A percentile compares a stretch with the other conserved stretches of the same genome.
phyloP scores from a whole-genome alignment of 64 coral and sea anemone species.

The Montipora cactus region DNA sequence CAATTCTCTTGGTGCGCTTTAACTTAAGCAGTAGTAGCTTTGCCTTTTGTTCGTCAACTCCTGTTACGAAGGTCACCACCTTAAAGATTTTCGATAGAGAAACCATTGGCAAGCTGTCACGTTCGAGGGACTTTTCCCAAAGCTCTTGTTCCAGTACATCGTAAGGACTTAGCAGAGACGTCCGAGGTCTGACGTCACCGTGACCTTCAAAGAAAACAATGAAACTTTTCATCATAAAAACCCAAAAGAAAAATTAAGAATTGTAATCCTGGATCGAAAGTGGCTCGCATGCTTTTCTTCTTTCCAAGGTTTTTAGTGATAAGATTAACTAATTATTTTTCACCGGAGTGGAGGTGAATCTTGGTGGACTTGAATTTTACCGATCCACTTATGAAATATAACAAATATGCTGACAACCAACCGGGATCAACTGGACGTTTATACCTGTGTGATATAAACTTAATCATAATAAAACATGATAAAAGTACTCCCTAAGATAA shows the following conservation, averaged over 20 bases:
- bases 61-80: background rate
- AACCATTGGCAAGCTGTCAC: background rate
- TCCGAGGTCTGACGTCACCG: background rate
- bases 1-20: slow-evolving; percentile 13
- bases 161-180: background rate
- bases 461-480: too few species aligned
- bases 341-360: too few species aligned
- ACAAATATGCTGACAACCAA: too few species aligned
- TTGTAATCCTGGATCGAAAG: too few species aligned
- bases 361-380: too few species aligned
- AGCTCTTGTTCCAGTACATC: background rate
- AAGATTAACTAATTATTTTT: too few species aligned
- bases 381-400: too few species aligned
- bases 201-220: background rate
- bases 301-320: too few species aligned
- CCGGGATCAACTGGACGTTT: too few species aligned
- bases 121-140: background rate
- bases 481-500: background rate
- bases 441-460: too few species aligned
- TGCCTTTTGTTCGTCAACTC: background rate
- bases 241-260: too few species aligned
- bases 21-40: slow-evolving; percentile 23
- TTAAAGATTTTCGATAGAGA: background rate
- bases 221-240: background rate
- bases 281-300: too few species aligned